Evolutionary conservation across 2,113 vertebrate species (phyloP).

Genomic region (Pionites leucogaster): DNA sequence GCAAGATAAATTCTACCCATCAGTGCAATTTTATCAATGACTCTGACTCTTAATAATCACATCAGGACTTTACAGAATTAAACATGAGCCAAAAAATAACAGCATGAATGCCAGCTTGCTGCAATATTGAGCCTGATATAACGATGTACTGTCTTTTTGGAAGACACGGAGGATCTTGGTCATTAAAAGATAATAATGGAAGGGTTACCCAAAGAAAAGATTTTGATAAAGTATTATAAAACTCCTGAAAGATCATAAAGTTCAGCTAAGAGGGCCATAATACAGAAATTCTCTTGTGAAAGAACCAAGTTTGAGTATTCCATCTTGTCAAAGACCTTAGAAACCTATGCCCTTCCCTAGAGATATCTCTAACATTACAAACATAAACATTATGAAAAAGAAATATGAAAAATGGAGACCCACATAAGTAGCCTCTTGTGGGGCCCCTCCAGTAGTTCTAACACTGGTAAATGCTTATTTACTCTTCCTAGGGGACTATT

Average conservation of each 20-base stretch:
- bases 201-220: neutral
- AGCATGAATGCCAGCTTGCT: neutral
- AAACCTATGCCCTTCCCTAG: neutral
- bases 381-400: neutral
- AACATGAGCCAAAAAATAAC: neutral
- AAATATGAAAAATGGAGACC: neutral
- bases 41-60: constrained; percentile 18
- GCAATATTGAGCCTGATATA: neutral
- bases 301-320: neutral
- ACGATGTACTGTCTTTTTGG: neutral
- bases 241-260: neutral
- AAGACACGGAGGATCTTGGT: neutral
- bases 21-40: constrained; percentile 6
- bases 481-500: neutral
- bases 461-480: neutral
- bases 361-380: neutral
- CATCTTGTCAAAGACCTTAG: neutral
- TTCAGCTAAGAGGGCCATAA: neutral
- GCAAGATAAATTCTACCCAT: constrained; percentile 38
- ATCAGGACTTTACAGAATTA: neutral
- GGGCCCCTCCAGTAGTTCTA: neutral
- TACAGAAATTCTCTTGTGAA: neutral
- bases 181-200: neutral
- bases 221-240: neutral
- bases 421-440: neutral